Evolutionary conservation across 2,113 vertebrate genomes (phyloP).

Genomic region (Regulus satrapa): DNA sequence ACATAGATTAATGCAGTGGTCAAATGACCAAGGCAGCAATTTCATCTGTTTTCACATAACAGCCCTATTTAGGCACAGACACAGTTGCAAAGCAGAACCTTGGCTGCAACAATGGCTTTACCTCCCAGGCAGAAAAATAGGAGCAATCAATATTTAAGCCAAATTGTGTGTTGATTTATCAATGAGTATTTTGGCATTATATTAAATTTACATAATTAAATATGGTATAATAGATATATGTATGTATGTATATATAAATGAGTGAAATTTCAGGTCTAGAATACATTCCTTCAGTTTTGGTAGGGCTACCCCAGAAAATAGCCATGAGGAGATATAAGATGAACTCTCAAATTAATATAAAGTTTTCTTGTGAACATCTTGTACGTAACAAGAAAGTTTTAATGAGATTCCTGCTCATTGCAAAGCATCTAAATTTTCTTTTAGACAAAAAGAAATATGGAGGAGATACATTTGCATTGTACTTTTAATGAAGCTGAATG

Average conservation of each 20-base stretch:
- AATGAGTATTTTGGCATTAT: not conserved
- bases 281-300: not conserved
- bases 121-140: not conserved
- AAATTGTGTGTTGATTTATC: not conserved
- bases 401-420: not conserved
- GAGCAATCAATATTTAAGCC: not conserved
- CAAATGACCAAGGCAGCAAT: not conserved
- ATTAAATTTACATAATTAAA: not conserved
- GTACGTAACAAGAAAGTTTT: not conserved
- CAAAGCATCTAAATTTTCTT: not conserved
- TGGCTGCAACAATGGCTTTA: not conserved
- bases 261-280: not conserved
- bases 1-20: not conserved
- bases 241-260: not conserved
- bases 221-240: not conserved
- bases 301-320: not conserved
- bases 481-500: not conserved
- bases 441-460: not conserved
- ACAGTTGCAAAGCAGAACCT: not conserved
- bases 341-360: not conserved
- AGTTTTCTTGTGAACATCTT: not conserved
- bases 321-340: not conserved
- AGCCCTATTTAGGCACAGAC: not conserved
- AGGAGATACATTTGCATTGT: accelerated
- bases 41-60: not conserved